These are phyloP conservation scores for Leptodactylus fuscus DNA, from an alignment of 2,113 vertebrate species.

Conservation along the genomic window DNA sequence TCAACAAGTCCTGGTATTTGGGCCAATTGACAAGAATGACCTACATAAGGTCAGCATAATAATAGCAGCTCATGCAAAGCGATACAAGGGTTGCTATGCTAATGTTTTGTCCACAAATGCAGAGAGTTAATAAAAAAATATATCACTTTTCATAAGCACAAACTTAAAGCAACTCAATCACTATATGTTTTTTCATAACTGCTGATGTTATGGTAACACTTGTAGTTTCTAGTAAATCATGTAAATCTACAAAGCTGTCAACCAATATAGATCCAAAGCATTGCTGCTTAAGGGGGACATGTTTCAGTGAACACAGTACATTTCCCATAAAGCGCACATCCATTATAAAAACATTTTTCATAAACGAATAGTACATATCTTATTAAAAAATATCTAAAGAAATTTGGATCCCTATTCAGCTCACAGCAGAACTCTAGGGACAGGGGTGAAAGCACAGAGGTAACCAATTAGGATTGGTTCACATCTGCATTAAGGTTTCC, in stretches of 20 bases:
- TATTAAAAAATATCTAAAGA: no score
- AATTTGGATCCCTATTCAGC: no score
- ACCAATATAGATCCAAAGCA: no score
- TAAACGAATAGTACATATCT: no score
- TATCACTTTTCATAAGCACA: background rate
- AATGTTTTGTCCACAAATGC: background rate
- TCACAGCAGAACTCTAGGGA: no score
- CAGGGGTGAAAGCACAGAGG: no score
- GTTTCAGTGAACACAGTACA: no score
- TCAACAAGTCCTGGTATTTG: background rate
- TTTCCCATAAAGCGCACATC: no score
- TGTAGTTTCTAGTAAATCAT: background rate
- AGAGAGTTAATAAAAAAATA: background rate
- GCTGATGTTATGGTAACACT: background rate
- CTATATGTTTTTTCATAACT: background rate
- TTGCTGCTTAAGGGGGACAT: no score
- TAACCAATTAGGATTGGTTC: no score
- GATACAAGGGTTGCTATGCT: background rate
- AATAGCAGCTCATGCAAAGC: background rate
- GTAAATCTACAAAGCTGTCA: background rate
- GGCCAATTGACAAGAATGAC: background rate
- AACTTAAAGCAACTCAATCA: background rate
- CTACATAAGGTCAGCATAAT: background rate
- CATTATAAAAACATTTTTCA: no score
- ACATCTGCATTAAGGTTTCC: no score